Evolutionary conservation across 2,797 vertebrate species (phyloP), one percentile per base, ranked within the genome.

Genomic region (Ficedula albicollis): DNA sequence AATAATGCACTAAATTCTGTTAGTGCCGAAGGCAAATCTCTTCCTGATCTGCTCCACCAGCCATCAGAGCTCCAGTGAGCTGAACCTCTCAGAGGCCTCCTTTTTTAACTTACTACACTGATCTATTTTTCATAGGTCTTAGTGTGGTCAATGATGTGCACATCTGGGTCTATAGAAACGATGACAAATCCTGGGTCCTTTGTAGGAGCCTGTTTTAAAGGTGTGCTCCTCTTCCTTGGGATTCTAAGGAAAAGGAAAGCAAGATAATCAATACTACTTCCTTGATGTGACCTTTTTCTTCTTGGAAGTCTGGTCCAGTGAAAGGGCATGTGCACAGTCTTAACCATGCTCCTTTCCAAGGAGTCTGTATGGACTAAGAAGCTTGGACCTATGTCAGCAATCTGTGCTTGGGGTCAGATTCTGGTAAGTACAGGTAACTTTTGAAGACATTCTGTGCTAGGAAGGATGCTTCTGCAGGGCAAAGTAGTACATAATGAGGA

Each of bases 371-470:
- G 85, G 58, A 64, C 60, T 88, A 13, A 74, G 83, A 84, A 74
- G 67, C 0, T 1, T 27, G 83, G 74, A 78, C 39, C 38, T 74
- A 1, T 25, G 34, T 32, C 83, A 74, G 25, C 41, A 78, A 19
- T 29, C 69, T 52, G 77, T 66, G 30, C 2, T 1, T 52, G 55
- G n/a, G 84, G 46, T 68, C 58, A 73, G 77, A 48, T 73, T 46
- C 80, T 87, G 89, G 90, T 84, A 62, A 92, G 81, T 82, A 66
- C 81, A 92, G n/a, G 70, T 82, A 46, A 81, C 38, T 84, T 64
- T 38, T 26, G 38, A 56, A 87, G 55, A n/a, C n/a, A 67, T 36
- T 36, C 14, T 49, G 7, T 78, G 39, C 27, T 39, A 48, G 76
- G 27, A 77, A 72, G 15, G 27, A 13, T 13, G 2, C 69, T 70